A percentile compares a stretch with the other conserved stretches of the same genome.
phyloP scores from a whole-genome alignment of 1,140 invertebrate species.

The Calliopsis andreniformis region DNA sequence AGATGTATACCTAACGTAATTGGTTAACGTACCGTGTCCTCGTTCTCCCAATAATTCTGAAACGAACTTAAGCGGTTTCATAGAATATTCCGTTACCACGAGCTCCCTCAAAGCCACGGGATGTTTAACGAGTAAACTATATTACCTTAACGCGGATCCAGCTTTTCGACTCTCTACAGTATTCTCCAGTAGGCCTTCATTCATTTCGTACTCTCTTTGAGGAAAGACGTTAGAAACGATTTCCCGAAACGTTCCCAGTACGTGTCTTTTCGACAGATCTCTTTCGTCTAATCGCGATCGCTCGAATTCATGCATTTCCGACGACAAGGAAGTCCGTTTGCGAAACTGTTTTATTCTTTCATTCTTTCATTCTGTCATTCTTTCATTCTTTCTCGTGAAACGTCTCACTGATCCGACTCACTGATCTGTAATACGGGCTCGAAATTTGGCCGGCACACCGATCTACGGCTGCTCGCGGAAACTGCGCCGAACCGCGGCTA shows the following conservation, averaged over 20 bases:
- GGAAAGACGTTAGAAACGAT: no score
- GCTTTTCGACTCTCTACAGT: background rate
- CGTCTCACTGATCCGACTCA: conserved; percentile 41
- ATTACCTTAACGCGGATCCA: background rate
- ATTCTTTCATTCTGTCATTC: no score
- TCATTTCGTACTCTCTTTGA: conserved; percentile 19
- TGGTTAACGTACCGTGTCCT: conserved; percentile 32
- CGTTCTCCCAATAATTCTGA: conserved; percentile 5
- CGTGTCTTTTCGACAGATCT: no score
- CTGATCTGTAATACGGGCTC: conserved; percentile 43
- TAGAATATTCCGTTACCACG: conserved; percentile 12
- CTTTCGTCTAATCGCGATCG: background rate
- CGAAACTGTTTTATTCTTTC: no score
- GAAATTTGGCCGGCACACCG: conserved; percentile 55
- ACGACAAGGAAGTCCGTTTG: background rate
- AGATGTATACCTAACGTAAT: background rate
- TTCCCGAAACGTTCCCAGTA: no score
- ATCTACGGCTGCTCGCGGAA: conserved; percentile 1
- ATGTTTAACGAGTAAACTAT: conserved; percentile 32
- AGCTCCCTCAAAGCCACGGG: background rate
- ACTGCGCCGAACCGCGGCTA: background rate
- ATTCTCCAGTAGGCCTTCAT: background rate
- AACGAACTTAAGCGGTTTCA: conserved; percentile 11
- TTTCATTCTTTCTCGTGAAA: conserved; percentile 29
- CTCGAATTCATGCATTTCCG: background rate